Evolutionary conservation across 2,797 vertebrate genomes (phyloP), one percentile per base, ranked within the genome.

Genomic region (Notamacropus eugenii): DNA sequence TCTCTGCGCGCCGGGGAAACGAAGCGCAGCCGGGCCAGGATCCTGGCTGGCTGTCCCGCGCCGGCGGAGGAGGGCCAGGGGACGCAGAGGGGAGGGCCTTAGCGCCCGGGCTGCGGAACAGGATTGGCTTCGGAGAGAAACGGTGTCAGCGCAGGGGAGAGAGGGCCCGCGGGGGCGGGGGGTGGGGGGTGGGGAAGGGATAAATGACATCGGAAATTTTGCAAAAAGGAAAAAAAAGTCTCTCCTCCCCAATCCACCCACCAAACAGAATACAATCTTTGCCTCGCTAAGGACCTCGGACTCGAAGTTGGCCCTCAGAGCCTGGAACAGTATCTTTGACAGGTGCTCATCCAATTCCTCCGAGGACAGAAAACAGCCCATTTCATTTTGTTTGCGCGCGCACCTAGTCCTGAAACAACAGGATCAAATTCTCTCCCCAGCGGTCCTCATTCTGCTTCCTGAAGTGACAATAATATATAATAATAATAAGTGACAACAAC

Each of bases 161-260:
- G 0, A 6, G 67, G 91, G 54, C 82, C 57, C 52, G 5, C 0
- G 14, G 19, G 12, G 8, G 1, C 14, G 13, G 93, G 46, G 92
- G 16, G n/a, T n/a, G n/a, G 31, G 0, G 62, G 6, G 6, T 8
- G 93, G 54, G 92, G 55, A 4, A 1, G 28, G 22, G 11, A 46
- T 40, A 40, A n/a, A 82, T 50, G 40, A 87, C 50, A 87, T 87
- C 74, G 74, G 22, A 87, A 87, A 13, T 34, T 50, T 55, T 54
- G 91, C 59, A 28, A 50, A 55, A 22, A 82, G 46, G 52, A 52
- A n/a, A 93, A 93, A 90, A 90, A 96, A 94, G 90, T 62, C 93
- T 92, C 93, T 92, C 92, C 40, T 46, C 94, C 34, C 55, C 95
- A 40, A 4, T 46, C 13, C 4, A 0, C 34, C 22, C 82, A 93